Evolutionary conservation across 30 jellyfish, hydroid and myxozoan species (phyloP).

Genomic region (Pelagia noctiluca): DNA sequence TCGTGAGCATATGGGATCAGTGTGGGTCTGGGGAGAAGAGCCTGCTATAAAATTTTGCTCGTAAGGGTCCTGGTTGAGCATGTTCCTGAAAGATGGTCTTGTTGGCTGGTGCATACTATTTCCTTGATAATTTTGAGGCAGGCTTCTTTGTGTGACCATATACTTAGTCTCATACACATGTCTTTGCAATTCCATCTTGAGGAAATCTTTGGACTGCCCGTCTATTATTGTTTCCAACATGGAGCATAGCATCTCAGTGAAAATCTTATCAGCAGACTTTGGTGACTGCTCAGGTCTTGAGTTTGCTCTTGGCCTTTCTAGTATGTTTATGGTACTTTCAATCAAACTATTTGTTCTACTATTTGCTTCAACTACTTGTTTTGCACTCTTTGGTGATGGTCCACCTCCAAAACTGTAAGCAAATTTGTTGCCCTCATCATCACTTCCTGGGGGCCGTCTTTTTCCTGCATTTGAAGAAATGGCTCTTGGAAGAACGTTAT

Average conservation of each 20-base stretch:
- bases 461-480: constrained; percentile 30
- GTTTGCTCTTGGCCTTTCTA: constrained; percentile 24
- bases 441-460: constrained; percentile 33
- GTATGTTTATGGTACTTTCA: constrained; percentile 28
- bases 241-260: constrained; percentile 31
- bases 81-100: constrained; percentile 5
- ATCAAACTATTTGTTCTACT: constrained; percentile 14
- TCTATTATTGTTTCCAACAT: constrained; percentile 36
- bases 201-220: constrained; percentile 50
- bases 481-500: constrained; percentile 25
- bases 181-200: constrained; percentile 43
- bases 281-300: not conserved
- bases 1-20: not conserved
- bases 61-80: constrained; percentile 12
- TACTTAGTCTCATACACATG: constrained; percentile 42
- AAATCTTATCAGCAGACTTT: constrained; percentile 44
- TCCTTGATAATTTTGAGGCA: constrained; percentile 39
- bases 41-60: not conserved
- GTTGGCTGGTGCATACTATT: not conserved
- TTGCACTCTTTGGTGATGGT: constrained; percentile 29
- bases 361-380: constrained; percentile 2
- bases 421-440: constrained; percentile 30
- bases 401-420: constrained; percentile 33
- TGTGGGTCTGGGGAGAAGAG: constrained; percentile 7
- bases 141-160: constrained; percentile 29